These are phyloP conservation scores for Icerya purchasi DNA, from an alignment of 2,888 invertebrate species.

Conservation along the genomic window DNA sequence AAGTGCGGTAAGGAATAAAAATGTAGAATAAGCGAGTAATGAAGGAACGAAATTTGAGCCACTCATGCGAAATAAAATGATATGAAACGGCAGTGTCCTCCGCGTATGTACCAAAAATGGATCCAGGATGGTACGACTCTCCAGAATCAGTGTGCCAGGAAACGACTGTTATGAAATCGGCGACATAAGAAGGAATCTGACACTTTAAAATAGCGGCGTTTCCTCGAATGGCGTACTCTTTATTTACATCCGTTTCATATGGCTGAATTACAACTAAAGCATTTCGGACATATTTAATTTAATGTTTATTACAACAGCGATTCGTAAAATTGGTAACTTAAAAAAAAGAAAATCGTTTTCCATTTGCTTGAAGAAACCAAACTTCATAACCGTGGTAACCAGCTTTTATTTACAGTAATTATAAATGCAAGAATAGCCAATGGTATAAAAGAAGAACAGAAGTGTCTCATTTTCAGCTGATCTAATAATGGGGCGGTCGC, in stretches of 20 bases:
- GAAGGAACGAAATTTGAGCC: too few species aligned
- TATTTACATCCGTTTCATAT: slow-evolving; percentile 63
- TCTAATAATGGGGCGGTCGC: too few species aligned
- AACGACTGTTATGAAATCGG: slow-evolving; percentile 70
- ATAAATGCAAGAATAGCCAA: too few species aligned
- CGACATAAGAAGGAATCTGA: slow-evolving; percentile 77
- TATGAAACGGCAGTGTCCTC: too few species aligned
- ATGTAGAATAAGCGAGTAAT: too few species aligned
- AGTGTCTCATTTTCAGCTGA: too few species aligned
- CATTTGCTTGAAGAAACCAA: background rate
- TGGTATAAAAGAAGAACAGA: too few species aligned
- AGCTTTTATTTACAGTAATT: too few species aligned
- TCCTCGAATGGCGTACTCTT: slow-evolving; percentile 74
- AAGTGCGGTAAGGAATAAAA: too few species aligned
- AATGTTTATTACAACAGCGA: slow-evolving; percentile 1
- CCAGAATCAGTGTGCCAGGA: slow-evolving; percentile 69
- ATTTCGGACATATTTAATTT: slow-evolving; percentile 1
- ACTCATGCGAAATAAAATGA: too few species aligned
- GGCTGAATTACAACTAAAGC: slow-evolving; percentile 51
- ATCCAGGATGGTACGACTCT: slow-evolving; percentile 43
- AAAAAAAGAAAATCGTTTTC: background rate
- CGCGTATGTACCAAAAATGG: slow-evolving; percentile 14
- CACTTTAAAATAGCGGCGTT: slow-evolving; percentile 74
- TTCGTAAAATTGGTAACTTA: background rate
- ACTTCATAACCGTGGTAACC: too few species aligned